These are phyloP conservation scores for Drosophila niveifrons DNA, from an alignment of 2,888 invertebrate species.

Conservation along the genomic window DNA sequence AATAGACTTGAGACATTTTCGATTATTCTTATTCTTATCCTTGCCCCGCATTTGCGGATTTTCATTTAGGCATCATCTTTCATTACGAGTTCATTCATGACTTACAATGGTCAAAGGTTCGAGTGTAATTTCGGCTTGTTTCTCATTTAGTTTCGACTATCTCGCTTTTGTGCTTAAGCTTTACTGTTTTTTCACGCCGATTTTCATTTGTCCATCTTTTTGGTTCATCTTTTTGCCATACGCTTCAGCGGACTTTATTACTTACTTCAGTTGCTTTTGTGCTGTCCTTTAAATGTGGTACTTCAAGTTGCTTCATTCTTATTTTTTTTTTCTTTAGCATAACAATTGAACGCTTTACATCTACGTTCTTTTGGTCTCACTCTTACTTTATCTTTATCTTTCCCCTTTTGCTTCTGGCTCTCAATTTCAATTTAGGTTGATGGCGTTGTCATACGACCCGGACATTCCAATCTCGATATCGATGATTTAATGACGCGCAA, in stretches of 20 bases:
- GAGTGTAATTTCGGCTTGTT: slow-evolving; percentile 20
- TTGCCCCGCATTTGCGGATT: neutral
- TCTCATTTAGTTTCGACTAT: slow-evolving; percentile 27
- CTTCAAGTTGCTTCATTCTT: slow-evolving; percentile 6
- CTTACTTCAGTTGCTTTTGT: slow-evolving; percentile 57
- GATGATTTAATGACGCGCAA: slow-evolving; percentile 85
- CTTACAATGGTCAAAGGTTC: slow-evolving; percentile 25
- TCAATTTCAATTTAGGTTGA: slow-evolving; percentile 87
- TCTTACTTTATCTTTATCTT: slow-evolving; percentile 28
- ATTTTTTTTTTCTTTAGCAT: slow-evolving; percentile 7
- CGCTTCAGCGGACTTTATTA: slow-evolving; percentile 68
- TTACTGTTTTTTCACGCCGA: slow-evolving; percentile 32
- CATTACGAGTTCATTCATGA: slow-evolving; percentile 13
- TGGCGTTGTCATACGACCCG: slow-evolving; percentile 96
- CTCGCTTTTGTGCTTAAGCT: slow-evolving; percentile 10
- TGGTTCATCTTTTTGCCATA: slow-evolving; percentile 31
- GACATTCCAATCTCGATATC: slow-evolving; percentile 89
- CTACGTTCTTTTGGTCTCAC: slow-evolving; percentile 12
- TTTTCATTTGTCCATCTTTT: slow-evolving; percentile 35
- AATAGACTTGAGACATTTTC: slow-evolving; percentile 14
- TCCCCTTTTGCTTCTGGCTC: slow-evolving; percentile 42
- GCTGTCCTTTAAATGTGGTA: slow-evolving; percentile 19
- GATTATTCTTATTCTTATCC: slow-evolving; percentile 17
- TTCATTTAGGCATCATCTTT: slow-evolving; percentile 25
- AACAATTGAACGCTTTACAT: slow-evolving; percentile 24